phyloP scores from a whole-genome alignment of 2,113 vertebrate species.

The Ageneiosus marmoratus region DNA sequence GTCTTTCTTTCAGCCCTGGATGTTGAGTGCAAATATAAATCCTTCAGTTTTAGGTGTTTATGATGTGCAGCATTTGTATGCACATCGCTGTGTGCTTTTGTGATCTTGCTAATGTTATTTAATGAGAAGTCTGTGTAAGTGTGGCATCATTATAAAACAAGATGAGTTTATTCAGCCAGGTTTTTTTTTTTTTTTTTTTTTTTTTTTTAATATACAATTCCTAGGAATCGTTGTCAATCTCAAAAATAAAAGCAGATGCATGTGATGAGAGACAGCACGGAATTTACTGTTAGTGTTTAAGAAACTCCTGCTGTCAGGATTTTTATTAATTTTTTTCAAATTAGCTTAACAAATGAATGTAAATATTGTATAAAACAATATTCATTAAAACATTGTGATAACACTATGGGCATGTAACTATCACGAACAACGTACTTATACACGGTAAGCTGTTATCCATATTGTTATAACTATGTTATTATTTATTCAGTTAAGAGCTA shows the following conservation, averaged over 20 bases:
- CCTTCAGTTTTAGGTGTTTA: slow-evolving; percentile 29
- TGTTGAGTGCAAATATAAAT: slow-evolving; percentile 37
- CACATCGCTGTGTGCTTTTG: slow-evolving; percentile 7
- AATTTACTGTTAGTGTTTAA: neutral
- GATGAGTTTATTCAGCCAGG: neutral
- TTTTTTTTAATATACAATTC: neutral
- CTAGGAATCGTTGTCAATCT: neutral
- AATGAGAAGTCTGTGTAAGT: slow-evolving; percentile 11
- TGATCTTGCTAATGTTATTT: slow-evolving; percentile 27
- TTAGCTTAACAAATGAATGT: neutral
- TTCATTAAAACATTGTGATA: neutral
- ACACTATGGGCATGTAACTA: neutral
- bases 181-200: neutral
- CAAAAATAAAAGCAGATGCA: neutral
- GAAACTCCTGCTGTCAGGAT: neutral
- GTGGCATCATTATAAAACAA: slow-evolving; percentile 27
- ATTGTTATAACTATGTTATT: neutral
- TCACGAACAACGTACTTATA: neutral
- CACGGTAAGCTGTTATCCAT: neutral
- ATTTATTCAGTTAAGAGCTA: neutral
- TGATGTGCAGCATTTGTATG: slow-evolving; percentile 3
- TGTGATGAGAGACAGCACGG: neutral
- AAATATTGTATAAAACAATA: no score
- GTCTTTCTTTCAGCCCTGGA: slow-evolving; percentile 41
- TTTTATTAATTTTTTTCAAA: neutral